Evolutionary conservation across 1,140 invertebrate species (phyloP).

Genomic region (Leptinotarsa lineolata): DNA sequence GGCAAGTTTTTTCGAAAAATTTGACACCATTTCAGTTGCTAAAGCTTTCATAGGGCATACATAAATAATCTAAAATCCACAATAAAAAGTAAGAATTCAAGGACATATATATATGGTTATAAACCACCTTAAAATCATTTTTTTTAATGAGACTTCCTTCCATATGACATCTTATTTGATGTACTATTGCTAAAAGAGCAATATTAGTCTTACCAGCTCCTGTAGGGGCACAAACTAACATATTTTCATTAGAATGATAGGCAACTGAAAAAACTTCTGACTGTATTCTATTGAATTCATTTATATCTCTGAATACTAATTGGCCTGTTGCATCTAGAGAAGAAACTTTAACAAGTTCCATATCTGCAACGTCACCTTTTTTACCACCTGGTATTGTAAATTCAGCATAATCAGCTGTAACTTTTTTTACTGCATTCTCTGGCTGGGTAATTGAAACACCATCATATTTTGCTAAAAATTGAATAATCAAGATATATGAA

Average conservation of each 20-base stretch:
- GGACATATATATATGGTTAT: background rate
- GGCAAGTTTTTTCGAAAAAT: slow-evolving; percentile 82
- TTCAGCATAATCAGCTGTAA: slow-evolving; percentile 81
- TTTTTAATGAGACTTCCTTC: slow-evolving; percentile 79
- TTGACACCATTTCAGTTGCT: slow-evolving; percentile 96
- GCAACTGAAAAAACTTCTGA: slow-evolving; percentile 90
- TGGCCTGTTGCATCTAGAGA: slow-evolving; percentile 84
- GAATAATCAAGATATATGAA: slow-evolving; percentile 12
- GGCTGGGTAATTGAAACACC: slow-evolving; percentile 42
- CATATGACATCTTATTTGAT: slow-evolving; percentile 87
- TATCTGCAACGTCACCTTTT: slow-evolving; percentile 66
- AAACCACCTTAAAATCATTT: slow-evolving; percentile 87
- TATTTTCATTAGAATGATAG: slow-evolving; percentile 95
- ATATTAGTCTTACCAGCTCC: slow-evolving; percentile 99
- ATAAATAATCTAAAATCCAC: slow-evolving; percentile 83
- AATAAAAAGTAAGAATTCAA: slow-evolving; percentile 6
- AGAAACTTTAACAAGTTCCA: slow-evolving; percentile 65
- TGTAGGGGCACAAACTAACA: slow-evolving; percentile 94
- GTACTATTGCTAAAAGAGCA: slow-evolving; percentile 89
- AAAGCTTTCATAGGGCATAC: slow-evolving; percentile 99
- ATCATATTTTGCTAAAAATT: slow-evolving; percentile 41
- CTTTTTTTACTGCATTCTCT: slow-evolving; percentile 68
- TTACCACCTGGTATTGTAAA: slow-evolving; percentile 82
- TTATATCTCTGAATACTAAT: slow-evolving; percentile 84
- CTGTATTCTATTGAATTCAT: slow-evolving; percentile 91